These are phyloP conservation scores for Cosmopolites sordidus DNA, from an alignment of 2,888 invertebrate genomes.

Conservation along the genomic window DNA sequence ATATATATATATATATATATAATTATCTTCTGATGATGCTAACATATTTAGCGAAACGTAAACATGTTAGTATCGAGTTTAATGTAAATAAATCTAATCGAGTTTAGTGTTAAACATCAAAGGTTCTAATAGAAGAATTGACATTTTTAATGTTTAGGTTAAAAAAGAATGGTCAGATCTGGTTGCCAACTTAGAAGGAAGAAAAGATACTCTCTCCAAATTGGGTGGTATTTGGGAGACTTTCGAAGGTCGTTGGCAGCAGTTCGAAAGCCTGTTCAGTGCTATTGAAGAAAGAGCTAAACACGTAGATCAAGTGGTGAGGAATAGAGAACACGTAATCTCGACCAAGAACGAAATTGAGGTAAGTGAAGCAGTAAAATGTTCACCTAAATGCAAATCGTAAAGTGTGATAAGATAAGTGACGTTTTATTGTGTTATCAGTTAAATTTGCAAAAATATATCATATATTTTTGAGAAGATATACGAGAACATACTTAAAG, in stretches of 20 bases:
- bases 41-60: too few species aligned
- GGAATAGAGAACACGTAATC: conserved; percentile 68
- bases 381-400: too few species aligned
- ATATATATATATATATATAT: too few species aligned
- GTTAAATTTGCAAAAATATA: background rate
- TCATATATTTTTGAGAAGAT: background rate
- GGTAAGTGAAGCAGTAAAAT: too few species aligned
- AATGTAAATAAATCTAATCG: too few species aligned
- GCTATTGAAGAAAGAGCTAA: conserved; percentile 71
- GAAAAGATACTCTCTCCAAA: conserved; percentile 65
- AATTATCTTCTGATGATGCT: too few species aligned
- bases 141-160: conserved; percentile 49
- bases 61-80: too few species aligned
- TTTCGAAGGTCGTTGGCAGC: conserved; percentile 67
- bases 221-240: conserved; percentile 73
- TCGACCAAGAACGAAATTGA: conserved; percentile 68
- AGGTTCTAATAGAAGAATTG: too few species aligned
- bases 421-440: background rate
- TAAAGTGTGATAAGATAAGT: background rate
- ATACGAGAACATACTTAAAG: background rate
- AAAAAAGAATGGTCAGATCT: conserved; percentile 67
- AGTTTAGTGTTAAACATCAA: too few species aligned
- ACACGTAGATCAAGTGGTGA: conserved; percentile 71
- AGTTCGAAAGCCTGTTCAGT: conserved; percentile 64
- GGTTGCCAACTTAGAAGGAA: conserved; percentile 64